Evolutionary conservation across 2,113 vertebrate genomes (phyloP).

Genomic region (Casuarius casuarius): DNA sequence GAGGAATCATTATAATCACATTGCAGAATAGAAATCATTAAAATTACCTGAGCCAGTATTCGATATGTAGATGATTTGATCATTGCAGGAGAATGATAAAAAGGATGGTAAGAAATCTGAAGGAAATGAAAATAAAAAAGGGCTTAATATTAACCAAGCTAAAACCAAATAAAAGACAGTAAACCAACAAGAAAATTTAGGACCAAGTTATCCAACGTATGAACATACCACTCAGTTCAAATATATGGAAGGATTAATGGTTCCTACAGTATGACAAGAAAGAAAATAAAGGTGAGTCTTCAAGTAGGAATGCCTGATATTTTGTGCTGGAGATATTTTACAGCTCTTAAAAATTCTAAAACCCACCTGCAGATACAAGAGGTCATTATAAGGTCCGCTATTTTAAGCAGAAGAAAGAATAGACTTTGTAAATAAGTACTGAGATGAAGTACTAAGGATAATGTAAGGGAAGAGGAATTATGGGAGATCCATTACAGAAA

Average conservation of each 20-base stretch:
- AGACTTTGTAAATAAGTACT: background rate
- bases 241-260: background rate
- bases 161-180: background rate
- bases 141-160: background rate
- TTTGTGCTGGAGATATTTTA: background rate
- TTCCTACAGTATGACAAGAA: background rate
- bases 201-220: background rate
- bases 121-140: background rate
- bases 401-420: background rate
- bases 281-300: background rate
- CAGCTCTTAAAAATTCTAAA: background rate
- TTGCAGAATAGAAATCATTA: background rate
- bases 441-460: background rate
- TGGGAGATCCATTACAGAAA: background rate
- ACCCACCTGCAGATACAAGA: background rate
- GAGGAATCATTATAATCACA: background rate
- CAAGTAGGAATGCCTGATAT: background rate
- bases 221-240: background rate
- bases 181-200: background rate
- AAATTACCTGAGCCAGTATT: background rate
- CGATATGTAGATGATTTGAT: background rate
- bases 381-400: background rate
- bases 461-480: background rate
- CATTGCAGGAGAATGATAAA: background rate
- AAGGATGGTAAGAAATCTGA: background rate